Base-by-base conservation (phyloP, 2,888 invertebrate genomes). In the Troides helena region DNA sequence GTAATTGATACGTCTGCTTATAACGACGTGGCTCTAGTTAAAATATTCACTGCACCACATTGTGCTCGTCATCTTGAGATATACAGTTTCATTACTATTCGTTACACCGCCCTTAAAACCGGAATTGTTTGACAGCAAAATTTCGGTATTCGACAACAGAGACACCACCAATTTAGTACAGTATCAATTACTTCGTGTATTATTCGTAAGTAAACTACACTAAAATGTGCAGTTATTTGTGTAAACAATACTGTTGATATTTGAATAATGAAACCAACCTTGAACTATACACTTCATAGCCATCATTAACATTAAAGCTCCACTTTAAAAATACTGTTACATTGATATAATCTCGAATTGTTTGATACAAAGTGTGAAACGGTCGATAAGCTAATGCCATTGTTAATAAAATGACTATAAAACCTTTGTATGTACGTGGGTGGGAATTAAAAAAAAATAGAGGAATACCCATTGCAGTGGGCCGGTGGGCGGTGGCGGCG, bases 401-500 rank as follows among this genome's bases (percentile, higher is more conserved):
- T 23, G 65, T 25, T 30, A 46, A 58, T 61, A 59, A 43, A 57
- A 62, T 57, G 21, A 23, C 1, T 17, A 62, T 69, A 62, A 65
- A 61, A 69, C 60, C 43, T 69, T 61, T 53, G 50, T 53, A 65
- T 23, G 50, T 57, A n/a, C 53, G 43, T 64, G 50, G 68, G 63
- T 68, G 50, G 50, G 56, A 56, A 46, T 39, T 17, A 46, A 60
- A 67, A 64, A 50, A 64, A 50, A 65, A 58, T 23, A 21, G 23
- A 53, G 30, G 17, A n/a, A 21, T 61, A 61, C 23, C 53, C 36
- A 43, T 53, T 57, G 61, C 46, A 62, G 65, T 65, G 25, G 23
- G 65, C 57, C 21, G 57, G 65, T 69, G 65, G 69, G 65, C 65
- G 69, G 65, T 17, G 36, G 25, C 30, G 30, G 65, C 14, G 56